Conservation (phyloP, 2,888 invertebrate genomes). For the Acrobasis repandana region DNA sequence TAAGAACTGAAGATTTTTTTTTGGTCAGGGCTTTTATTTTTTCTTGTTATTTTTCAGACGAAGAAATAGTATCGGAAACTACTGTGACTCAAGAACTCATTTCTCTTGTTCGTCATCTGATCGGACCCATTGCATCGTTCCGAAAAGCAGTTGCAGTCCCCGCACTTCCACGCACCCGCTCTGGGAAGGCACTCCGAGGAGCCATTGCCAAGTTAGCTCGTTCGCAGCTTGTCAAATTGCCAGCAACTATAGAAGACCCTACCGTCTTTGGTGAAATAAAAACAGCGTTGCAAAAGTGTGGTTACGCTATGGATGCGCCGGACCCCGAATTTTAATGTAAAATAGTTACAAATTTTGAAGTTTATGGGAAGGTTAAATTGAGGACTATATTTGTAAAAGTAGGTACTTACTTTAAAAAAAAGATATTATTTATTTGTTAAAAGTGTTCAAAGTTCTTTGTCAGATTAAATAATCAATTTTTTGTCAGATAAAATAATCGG, state of each 20-base stretch:
- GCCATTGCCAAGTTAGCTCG: conserved; percentile 93
- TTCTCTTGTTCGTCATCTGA: conserved; percentile 75
- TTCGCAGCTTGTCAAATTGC: conserved; percentile 89
- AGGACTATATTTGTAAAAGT: not conserved
- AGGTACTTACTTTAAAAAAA: not conserved
- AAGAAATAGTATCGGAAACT: conserved; percentile 71
- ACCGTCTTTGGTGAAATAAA: conserved; percentile 91
- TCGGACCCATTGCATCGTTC: conserved; percentile 96
- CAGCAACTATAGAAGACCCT: conserved; percentile 94
- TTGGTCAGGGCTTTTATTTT: not conserved
- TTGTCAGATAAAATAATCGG: not conserved
- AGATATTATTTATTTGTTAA: not conserved
- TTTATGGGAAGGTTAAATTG: not conserved
- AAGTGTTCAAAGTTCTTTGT: not conserved
- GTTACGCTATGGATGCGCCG: conserved; percentile 88
- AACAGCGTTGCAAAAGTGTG: conserved; percentile 87
- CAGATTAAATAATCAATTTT: not conserved
- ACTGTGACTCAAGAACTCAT: conserved; percentile 73
- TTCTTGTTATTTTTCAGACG: conserved; percentile 49
- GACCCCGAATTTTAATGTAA: conserved; percentile 78
- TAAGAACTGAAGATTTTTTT: too few species aligned
- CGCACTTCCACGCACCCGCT: conserved; percentile 93
- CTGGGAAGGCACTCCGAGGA: conserved; percentile 87
- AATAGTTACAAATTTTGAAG: not conserved
- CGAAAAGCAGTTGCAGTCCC: conserved; percentile 90